Conservation (phyloP, 2,113 vertebrate genomes). For the Lynx canadensis region DNA sequence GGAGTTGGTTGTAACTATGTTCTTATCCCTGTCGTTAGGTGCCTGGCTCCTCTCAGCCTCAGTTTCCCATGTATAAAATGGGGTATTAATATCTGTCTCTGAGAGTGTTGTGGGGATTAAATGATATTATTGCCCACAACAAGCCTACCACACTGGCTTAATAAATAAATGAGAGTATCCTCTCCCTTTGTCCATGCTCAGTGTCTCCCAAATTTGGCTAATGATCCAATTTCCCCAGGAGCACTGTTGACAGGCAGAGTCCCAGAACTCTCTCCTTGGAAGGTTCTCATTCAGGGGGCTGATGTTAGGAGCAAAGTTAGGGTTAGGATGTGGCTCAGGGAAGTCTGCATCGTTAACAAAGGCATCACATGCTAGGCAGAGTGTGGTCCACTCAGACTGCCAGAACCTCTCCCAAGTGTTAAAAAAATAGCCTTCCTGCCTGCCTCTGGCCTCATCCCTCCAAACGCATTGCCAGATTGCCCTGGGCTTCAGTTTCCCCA, state of each 20-base stretch:
- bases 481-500: not conserved
- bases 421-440: not conserved
- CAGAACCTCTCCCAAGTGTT: not conserved
- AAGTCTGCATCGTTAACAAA: not conserved
- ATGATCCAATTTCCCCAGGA: not conserved
- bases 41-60: not conserved
- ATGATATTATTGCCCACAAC: not conserved
- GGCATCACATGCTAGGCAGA: not conserved
- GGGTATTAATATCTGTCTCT: not conserved
- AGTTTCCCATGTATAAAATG: not conserved
- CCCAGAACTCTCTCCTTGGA: not conserved
- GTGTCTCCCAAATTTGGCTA: not conserved
- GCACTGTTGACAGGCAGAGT: not conserved
- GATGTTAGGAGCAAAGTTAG: not conserved
- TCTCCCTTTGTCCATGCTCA: not conserved
- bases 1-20: not conserved
- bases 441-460: not conserved
- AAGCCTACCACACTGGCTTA: not conserved
- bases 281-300: not conserved
- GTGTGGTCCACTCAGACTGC: not conserved
- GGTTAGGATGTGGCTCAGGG: not conserved
- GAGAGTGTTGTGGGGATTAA: not conserved
- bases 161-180: not conserved
- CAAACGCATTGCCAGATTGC: not conserved
- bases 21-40: not conserved